These are phyloP conservation scores for Diprion similis DNA, from an alignment of 1,140 invertebrate genomes.

Conservation along the genomic window DNA sequence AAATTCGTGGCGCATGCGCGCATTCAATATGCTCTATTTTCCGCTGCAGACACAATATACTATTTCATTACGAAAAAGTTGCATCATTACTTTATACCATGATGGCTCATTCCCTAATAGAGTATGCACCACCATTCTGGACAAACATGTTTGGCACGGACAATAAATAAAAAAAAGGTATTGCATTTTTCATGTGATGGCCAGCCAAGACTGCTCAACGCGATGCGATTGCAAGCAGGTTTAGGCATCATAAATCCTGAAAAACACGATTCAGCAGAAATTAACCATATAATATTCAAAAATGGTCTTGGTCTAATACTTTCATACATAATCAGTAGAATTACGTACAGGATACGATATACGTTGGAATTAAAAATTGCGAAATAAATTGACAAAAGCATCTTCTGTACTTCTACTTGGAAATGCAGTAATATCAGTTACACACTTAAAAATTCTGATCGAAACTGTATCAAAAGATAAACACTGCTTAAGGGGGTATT, in stretches of 20 bases:
- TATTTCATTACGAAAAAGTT: too few relatives aligned
- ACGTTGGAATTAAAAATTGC: conserved; percentile 18
- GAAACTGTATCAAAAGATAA: conserved; percentile 21
- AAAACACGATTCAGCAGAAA: neutral
- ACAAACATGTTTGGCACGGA: too few relatives aligned
- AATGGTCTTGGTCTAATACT: conserved; percentile 17
- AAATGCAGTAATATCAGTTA: conserved; percentile 13
- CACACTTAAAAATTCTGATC: conserved; percentile 15
- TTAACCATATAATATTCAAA: neutral
- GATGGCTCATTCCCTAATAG: too few relatives aligned
- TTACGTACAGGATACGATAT: conserved; percentile 17
- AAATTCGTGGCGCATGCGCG: too few relatives aligned
- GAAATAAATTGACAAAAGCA: conserved; percentile 13
- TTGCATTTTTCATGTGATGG: too few relatives aligned
- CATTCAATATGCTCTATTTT: too few relatives aligned
- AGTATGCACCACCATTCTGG: too few relatives aligned
- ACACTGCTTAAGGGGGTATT: too few relatives aligned
- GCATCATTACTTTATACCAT: too few relatives aligned
- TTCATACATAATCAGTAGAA: conserved; percentile 18
- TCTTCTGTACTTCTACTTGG: conserved; percentile 18
- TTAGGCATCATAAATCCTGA: conserved; percentile 10
- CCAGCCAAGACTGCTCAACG: conserved; percentile 25
- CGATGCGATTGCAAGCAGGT: conserved; percentile 23
- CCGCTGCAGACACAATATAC: too few relatives aligned
- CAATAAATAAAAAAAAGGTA: too few relatives aligned